A percentile compares a stretch with the other conserved stretches of the same genome.
Evolutionary conservation across 2,797 vertebrate genomes (phyloP).

Genomic region (Valencia hispanica): DNA sequence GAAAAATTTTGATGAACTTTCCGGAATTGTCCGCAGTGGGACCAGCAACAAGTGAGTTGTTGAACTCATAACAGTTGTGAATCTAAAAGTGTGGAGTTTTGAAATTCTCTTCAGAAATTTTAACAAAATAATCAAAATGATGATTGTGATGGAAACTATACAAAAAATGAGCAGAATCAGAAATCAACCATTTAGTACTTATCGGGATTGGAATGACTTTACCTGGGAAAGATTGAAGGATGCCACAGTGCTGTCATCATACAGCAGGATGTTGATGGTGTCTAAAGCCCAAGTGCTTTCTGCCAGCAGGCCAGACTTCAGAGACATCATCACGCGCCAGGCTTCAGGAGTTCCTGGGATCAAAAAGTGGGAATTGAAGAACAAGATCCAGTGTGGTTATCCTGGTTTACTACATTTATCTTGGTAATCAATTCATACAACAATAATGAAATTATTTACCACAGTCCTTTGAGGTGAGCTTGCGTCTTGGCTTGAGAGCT

Average conservation of each 20-base stretch:
- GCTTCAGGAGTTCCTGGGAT: conserved; percentile 94
- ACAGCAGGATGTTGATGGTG: conserved; percentile 98
- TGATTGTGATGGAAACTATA: background rate
- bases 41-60: too few relatives aligned
- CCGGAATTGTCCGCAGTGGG: too few relatives aligned
- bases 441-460: conserved; percentile 78
- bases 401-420: background rate
- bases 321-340: conserved; percentile 99
- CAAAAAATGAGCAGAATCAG: background rate
- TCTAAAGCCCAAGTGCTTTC: conserved; percentile 99
- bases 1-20: too few relatives aligned
- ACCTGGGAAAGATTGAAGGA: conserved; percentile 98
- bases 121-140: background rate
- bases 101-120: background rate
- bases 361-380: conserved; percentile 26
- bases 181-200: background rate
- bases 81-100: background rate
- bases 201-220: conserved; percentile 18
- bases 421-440: background rate
- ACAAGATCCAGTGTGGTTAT: background rate
- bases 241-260: conserved; percentile 96
- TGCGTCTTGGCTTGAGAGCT: conserved; percentile 90
- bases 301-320: conserved; percentile 96
- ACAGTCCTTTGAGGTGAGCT: conserved; percentile 97
- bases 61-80: too few relatives aligned